Conservation (phyloP, 2,888 invertebrate species). For the Troglohyphantes excavatus region DNA sequence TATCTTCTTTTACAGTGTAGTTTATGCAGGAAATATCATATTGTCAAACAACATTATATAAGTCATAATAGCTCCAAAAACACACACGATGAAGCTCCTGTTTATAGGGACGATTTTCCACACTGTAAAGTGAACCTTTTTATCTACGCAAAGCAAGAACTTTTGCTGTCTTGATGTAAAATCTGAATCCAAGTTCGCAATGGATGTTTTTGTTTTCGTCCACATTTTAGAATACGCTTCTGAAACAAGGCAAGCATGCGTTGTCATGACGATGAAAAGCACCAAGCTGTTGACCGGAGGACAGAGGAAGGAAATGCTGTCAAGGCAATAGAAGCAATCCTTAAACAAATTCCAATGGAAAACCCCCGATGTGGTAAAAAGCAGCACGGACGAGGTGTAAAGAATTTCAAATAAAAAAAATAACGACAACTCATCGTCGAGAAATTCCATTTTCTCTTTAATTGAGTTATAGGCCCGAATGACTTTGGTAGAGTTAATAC, state of each 20-base stretch:
- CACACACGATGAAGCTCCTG: constrained; percentile 21
- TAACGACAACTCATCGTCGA: background rate
- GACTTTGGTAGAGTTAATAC: background rate
- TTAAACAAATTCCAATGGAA: background rate
- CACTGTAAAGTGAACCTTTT: background rate
- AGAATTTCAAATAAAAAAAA: background rate
- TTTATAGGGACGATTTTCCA: constrained; percentile 33
- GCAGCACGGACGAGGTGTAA: background rate
- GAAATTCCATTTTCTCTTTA: background rate
- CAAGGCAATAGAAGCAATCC: too few species aligned
- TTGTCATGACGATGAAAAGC: background rate
- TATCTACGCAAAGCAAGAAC: background rate
- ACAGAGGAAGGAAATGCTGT: background rate
- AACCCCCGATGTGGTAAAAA: background rate
- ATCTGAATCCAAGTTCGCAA: background rate
- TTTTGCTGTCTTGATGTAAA: background rate
- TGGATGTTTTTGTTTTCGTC: background rate
- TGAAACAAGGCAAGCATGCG: background rate
- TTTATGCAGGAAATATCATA: too few species aligned
- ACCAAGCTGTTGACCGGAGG: background rate
- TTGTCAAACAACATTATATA: background rate
- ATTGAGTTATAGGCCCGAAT: background rate
- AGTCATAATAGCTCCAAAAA: constrained; percentile 1
- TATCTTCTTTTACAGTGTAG: too few species aligned
- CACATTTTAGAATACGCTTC: background rate